A percentile compares a stretch with the other conserved stretches of the same genome.
phyloP scores from a whole-genome alignment of 2,797 vertebrate genomes.

The Lutjanus argentimaculatus region DNA sequence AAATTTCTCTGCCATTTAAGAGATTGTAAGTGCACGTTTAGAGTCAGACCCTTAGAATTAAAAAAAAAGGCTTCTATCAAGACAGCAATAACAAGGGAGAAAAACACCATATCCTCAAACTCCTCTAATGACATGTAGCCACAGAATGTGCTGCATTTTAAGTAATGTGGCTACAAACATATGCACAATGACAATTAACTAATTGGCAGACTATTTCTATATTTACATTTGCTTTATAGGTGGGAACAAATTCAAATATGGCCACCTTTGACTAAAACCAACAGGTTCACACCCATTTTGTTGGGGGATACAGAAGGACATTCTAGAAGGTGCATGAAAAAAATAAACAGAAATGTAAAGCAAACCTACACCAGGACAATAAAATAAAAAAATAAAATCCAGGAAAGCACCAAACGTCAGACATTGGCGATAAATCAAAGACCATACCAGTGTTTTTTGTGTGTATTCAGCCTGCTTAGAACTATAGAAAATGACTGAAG shows the following conservation, averaged over 20 bases:
- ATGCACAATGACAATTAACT: conserved; percentile 1
- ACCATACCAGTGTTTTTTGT: conserved; percentile 5
- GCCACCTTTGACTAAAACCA: background rate
- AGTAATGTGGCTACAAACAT: conserved; percentile 24
- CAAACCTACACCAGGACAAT: background rate
- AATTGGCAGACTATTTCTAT: background rate
- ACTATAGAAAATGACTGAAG: conserved; percentile 3
- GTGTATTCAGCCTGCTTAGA: background rate
- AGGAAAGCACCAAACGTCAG: conserved; percentile 25
- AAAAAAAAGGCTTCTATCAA: background rate
- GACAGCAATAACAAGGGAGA: background rate
- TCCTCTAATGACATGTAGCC: background rate
- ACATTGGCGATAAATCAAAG: background rate
- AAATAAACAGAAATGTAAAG: background rate
- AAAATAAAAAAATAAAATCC: conserved; percentile 12
- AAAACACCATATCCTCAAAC: conserved; percentile 1
- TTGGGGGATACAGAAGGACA: background rate
- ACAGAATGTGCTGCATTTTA: conserved; percentile 1
- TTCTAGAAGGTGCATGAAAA: background rate
- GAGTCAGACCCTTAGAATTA: background rate
- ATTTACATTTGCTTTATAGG: conserved; percentile 33
- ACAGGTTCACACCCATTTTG: background rate
- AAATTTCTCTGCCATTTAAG: background rate
- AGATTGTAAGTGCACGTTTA: conserved; percentile 8
- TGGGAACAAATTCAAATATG: conserved; percentile 2